A percentile compares a stretch with the other conserved stretches of the same genome.
phyloP scores from a whole-genome alignment of 1,140 invertebrate genomes.

The Phenacoccus solenopsis region DNA sequence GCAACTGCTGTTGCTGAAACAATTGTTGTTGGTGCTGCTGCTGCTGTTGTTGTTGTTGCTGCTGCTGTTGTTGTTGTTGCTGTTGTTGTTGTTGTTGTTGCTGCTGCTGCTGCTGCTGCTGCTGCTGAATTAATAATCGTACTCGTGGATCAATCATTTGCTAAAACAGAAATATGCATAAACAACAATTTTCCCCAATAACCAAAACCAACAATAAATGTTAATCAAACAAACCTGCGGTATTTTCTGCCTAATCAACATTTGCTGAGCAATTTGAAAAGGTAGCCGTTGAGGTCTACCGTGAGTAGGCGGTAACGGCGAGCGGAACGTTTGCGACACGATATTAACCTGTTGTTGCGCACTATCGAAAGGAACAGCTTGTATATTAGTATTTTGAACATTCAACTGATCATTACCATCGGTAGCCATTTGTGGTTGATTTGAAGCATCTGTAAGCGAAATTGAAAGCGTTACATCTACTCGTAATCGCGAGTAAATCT shows the following conservation, averaged over 20 bases:
- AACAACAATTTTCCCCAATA: not conserved
- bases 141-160: slow-evolving; percentile 30
- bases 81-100: slow-evolving; percentile 20
- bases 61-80: slow-evolving; percentile 22
- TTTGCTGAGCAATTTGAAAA: slow-evolving; percentile 4
- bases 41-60: slow-evolving; percentile 27
- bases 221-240: not conserved
- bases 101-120: slow-evolving; percentile 28
- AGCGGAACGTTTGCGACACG: slow-evolving; percentile 33
- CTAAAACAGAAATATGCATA: not conserved
- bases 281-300: slow-evolving; percentile 20
- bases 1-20: slow-evolving; percentile 26
- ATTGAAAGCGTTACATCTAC: too few relatives aligned
- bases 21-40: slow-evolving; percentile 21
- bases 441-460: not conserved
- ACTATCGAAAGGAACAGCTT: not conserved
- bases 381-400: not conserved
- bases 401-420: not conserved
- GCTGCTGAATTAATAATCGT: slow-evolving; percentile 31
- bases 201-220: not conserved
- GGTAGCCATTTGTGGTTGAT: not conserved
- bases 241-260: slow-evolving; percentile 9
- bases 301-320: slow-evolving; percentile 32
- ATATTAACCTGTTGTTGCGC: not conserved
- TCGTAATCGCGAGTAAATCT: too few relatives aligned